A percentile compares a stretch with the other conserved stretches of the same genome.
These are phyloP conservation scores for Toxonevra muliebris DNA, from an alignment of 2,888 invertebrate genomes.

Conservation along the genomic window DNA sequence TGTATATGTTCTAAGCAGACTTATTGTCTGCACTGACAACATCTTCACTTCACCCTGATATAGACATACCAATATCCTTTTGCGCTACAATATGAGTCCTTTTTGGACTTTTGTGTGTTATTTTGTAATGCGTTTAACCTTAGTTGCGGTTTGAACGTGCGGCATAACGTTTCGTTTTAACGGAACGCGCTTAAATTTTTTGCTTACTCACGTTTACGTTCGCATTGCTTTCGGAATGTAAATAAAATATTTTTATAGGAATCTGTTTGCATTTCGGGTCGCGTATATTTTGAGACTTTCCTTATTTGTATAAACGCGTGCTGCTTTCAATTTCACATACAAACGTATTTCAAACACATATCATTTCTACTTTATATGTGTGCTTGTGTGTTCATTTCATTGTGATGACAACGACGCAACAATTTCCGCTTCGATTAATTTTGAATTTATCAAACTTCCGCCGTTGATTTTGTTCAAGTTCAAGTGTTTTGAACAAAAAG, in stretches of 20 bases:
- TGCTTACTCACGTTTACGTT: neutral
- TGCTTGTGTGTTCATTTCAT: neutral
- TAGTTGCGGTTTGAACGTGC: slow-evolving; percentile 62
- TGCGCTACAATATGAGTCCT: neutral
- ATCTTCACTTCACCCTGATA: slow-evolving; percentile 35
- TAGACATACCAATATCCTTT: neutral
- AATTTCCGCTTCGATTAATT: slow-evolving; percentile 49
- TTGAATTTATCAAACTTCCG: slow-evolving; percentile 37
- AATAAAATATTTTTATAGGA: neutral
- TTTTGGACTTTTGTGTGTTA: slow-evolving; percentile 4
- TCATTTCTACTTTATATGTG: neutral
- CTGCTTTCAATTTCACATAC: neutral
- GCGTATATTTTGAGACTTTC: neutral
- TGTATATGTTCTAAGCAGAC: slow-evolving; percentile 7
- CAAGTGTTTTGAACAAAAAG: slow-evolving; percentile 27
- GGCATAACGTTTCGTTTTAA: slow-evolving; percentile 50
- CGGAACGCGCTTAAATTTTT: slow-evolving; percentile 14
- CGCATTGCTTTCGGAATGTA: neutral
- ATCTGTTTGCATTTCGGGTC: neutral
- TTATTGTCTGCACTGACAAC: slow-evolving; percentile 31
- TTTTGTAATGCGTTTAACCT: slow-evolving; percentile 39
- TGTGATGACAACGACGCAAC: slow-evolving; percentile 31
- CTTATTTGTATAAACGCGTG: neutral
- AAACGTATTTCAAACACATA: too few relatives aligned
- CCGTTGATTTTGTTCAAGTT: slow-evolving; percentile 42